Evolutionary conservation across 2,888 invertebrate genomes (phyloP).

Genomic region (Dichetophora obliterata): DNA sequence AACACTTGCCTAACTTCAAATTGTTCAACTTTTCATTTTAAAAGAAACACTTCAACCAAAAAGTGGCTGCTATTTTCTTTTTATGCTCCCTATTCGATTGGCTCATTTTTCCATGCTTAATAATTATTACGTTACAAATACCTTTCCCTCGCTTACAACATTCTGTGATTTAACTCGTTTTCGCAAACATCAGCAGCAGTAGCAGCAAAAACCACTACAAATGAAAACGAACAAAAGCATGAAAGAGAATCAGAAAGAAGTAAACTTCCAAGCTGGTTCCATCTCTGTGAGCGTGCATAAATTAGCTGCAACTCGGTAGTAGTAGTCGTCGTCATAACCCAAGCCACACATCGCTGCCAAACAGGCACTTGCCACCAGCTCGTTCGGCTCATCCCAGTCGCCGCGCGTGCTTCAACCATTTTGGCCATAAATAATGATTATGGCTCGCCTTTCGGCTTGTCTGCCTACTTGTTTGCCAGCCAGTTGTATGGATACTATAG

Average conservation of each 20-base stretch:
- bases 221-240: background rate
- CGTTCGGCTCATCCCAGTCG: background rate
- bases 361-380: no score
- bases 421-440: constrained; percentile 30
- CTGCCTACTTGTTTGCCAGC: background rate
- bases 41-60: no score
- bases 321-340: background rate
- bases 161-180: no score
- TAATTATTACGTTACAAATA: no score
- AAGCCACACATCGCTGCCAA: background rate
- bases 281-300: constrained; percentile 15
- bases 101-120: no score
- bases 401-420: constrained; percentile 44
- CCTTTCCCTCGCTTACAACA: no score
- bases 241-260: background rate
- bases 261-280: background rate
- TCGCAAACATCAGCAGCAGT: no score
- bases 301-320: constrained; percentile 22
- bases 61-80: no score
- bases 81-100: no score
- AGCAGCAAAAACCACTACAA: background rate
- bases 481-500: background rate
- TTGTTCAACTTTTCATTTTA: no score
- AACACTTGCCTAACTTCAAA: no score
- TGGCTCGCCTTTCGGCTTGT: background rate